Percentiles rank a stretch among this genome's conserved stretches.
These are phyloP conservation scores for Zosterops hypoxanthus DNA, from an alignment of 2,113 vertebrate genomes.

Conservation along the genomic window DNA sequence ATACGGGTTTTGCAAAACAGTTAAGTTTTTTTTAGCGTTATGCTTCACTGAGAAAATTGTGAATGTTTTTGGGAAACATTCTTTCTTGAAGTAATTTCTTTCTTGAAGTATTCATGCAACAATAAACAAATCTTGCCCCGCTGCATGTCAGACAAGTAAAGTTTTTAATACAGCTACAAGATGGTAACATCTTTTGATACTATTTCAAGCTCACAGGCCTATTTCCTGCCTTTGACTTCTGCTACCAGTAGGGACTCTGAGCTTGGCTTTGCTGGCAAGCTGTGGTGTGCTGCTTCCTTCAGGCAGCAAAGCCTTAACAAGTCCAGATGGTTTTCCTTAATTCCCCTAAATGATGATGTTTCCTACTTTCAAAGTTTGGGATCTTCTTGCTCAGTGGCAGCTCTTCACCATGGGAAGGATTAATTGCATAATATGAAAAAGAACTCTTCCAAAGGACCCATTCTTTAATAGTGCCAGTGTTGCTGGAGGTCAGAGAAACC, in stretches of 20 bases:
- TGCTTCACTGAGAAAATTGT: not conserved
- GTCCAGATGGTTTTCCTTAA: not conserved
- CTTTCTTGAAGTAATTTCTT: not conserved
- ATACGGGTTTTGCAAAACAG: not conserved
- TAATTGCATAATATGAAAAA: not conserved
- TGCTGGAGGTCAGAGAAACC: not conserved
- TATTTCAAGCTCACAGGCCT: not conserved
- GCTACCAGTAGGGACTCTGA: not conserved
- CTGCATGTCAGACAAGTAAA: not conserved
- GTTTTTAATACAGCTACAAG: not conserved
- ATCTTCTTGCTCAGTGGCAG: not conserved
- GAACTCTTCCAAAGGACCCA: not conserved
- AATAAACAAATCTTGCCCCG: not conserved
- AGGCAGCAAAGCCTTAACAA: not conserved
- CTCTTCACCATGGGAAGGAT: not conserved
- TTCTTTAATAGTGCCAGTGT: not conserved
- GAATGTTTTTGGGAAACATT: not conserved
- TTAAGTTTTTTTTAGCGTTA: not conserved
- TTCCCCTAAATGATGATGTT: not conserved
- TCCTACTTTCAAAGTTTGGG: not conserved
- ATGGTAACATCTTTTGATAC: not conserved
- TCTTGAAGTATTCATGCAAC: not conserved
- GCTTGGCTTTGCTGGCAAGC: not conserved
- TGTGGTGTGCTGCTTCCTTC: not conserved
- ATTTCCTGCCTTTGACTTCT: not conserved